Evolutionary conservation across 1,140 invertebrate genomes (phyloP).

Genomic region (Drosophila parabipectinata): DNA sequence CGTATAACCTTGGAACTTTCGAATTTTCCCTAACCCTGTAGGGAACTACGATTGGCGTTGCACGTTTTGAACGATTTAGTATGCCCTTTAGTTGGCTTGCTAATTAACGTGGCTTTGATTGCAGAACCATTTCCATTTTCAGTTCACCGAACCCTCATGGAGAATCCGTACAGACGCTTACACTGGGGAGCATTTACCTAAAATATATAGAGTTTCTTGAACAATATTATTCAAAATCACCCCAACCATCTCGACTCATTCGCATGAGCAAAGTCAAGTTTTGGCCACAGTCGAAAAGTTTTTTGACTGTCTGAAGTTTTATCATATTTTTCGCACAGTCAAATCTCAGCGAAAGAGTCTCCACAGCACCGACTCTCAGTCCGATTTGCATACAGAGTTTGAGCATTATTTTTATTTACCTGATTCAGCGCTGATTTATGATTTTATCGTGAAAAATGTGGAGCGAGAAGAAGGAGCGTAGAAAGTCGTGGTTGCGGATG

Average conservation of each 20-base stretch:
- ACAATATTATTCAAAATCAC: conserved; percentile 68
- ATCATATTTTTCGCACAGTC: conserved; percentile 70
- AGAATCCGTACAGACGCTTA: conserved; percentile 4
- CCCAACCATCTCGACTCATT: conserved; percentile 12
- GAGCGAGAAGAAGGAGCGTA: conserved; percentile 1
- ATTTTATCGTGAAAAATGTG: conserved; percentile 66
- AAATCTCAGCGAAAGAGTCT: conserved; percentile 66
- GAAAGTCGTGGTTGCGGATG: conserved; percentile 1
- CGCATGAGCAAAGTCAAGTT: conserved; percentile 48
- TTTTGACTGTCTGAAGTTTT: conserved; percentile 72
- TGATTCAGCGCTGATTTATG: conserved; percentile 81
- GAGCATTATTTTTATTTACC: conserved; percentile 83
- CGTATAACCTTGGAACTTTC: neutral
- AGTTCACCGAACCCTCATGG: neutral
- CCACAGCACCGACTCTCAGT: conserved; percentile 40
- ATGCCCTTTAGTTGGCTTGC: conserved; percentile 54
- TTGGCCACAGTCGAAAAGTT: conserved; percentile 61
- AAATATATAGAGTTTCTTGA: conserved; percentile 53
- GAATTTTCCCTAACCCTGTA: neutral
- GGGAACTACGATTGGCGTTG: neutral
- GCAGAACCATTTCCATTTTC: conserved; percentile 36
- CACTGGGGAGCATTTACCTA: conserved; percentile 7
- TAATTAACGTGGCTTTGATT: conserved; percentile 64
- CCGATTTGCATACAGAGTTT: conserved; percentile 80
- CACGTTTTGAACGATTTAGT: conserved; percentile 34